A percentile compares a stretch with the other conserved stretches of the same genome.
Conservation (phyloP, 2,888 invertebrate genomes). For the Sminthurides aquaticus region DNA sequence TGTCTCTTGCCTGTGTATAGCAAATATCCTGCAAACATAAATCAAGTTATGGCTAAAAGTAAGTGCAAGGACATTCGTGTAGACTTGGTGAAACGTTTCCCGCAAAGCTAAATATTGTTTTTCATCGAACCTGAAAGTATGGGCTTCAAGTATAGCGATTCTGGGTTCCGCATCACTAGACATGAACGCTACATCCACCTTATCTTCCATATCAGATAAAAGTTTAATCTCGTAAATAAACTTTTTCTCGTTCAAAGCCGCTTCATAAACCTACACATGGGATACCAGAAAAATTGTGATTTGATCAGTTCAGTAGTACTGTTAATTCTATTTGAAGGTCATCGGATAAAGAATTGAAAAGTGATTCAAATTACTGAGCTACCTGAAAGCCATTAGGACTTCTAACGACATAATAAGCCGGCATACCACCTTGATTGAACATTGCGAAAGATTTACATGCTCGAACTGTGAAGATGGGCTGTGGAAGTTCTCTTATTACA, state of each 20-base stretch:
- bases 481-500: neutral
- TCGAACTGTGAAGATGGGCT: neutral
- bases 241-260: neutral
- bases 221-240: neutral
- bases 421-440: neutral
- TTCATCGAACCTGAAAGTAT: neutral
- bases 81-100: no score
- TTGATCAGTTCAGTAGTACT: no score
- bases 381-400: neutral
- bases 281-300: no score
- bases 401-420: neutral
- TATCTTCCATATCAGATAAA: neutral
- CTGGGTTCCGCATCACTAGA: neutral
- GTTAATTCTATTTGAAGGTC: no score
- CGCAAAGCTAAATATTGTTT: no score
- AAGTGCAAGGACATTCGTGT: no score
- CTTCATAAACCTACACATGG: neutral
- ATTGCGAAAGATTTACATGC: no score
- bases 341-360: no score
- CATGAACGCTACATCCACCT: neutral
- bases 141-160: neutral
- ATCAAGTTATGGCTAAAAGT: no score
- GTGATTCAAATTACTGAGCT: neutral
- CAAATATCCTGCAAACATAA: neutral
- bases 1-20: neutral